phyloP scores from a whole-genome alignment of 2,797 vertebrate genomes.

The Enteromius thamalakanensis region DNA sequence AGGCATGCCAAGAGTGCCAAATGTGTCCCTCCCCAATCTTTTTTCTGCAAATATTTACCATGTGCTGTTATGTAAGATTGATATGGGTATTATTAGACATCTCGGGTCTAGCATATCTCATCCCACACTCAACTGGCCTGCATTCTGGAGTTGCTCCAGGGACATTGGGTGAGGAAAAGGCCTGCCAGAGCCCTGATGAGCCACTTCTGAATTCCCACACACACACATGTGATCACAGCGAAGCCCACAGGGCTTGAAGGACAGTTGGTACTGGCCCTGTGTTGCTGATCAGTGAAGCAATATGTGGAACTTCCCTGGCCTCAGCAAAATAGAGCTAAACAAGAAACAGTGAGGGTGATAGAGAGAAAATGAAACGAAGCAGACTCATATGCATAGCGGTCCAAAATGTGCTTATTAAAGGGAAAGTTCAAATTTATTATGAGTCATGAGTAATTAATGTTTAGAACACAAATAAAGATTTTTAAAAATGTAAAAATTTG shows the following conservation, averaged over 20 bases:
- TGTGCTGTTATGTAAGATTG: slow-evolving; percentile 40
- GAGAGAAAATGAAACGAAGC: neutral
- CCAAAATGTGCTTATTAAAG: neutral
- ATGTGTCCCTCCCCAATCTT: neutral
- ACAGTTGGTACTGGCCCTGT: slow-evolving; percentile 22
- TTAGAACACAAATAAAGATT: neutral
- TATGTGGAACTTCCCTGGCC: slow-evolving; percentile 25
- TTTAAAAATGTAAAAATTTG: neutral
- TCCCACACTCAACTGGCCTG: slow-evolving; percentile 54
- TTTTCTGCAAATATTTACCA: neutral
- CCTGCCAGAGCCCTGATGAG: slow-evolving; percentile 60
- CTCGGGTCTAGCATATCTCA: slow-evolving; percentile 40
- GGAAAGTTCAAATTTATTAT: too few species aligned
- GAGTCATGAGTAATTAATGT: neutral
- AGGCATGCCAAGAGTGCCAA: neutral
- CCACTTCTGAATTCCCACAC: slow-evolving; percentile 33
- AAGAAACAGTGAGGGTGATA: neutral
- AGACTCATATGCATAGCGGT: neutral
- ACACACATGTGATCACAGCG: slow-evolving; percentile 33
- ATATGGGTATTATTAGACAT: slow-evolving; percentile 49
- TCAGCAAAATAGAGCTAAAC: slow-evolving; percentile 13
- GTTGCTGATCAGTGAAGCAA: slow-evolving; percentile 16
- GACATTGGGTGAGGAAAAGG: slow-evolving; percentile 63
- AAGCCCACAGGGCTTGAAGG: slow-evolving; percentile 9
- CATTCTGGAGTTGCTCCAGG: slow-evolving; percentile 72